Evolutionary conservation across 1,140 invertebrate species (phyloP).

Genomic region (Eumeta japonica): DNA sequence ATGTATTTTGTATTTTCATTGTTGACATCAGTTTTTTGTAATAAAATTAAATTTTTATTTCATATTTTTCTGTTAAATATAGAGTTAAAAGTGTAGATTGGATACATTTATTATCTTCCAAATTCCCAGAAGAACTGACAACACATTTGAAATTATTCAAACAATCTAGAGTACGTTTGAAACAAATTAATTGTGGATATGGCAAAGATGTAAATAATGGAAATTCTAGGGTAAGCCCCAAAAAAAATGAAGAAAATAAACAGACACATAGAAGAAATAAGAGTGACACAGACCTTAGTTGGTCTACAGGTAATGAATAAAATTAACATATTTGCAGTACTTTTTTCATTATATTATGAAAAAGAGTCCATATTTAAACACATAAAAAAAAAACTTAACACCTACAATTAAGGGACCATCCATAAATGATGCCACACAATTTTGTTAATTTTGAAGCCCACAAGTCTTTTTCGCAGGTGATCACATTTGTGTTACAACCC

Average conservation of each 20-base stretch:
- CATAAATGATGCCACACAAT: too few relatives aligned
- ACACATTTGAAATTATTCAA: slow-evolving; percentile 83
- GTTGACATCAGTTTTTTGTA: slow-evolving; percentile 3
- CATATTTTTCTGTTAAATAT: slow-evolving; percentile 16
- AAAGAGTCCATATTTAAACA: too few relatives aligned
- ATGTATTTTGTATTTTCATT: neutral
- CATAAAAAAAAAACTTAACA: too few relatives aligned
- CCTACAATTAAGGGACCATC: too few relatives aligned
- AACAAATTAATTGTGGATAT: slow-evolving; percentile 39
- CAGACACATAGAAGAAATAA: slow-evolving; percentile 64
- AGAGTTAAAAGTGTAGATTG: slow-evolving; percentile 88
- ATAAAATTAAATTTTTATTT: slow-evolving; percentile 10
- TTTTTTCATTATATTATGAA: too few relatives aligned
- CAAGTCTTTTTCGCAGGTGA: too few relatives aligned
- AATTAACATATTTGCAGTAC: too few relatives aligned
- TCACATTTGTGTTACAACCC: too few relatives aligned
- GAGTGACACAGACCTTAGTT: slow-evolving; percentile 69
- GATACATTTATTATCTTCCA: slow-evolving; percentile 82
- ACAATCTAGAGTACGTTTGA: slow-evolving; percentile 63
- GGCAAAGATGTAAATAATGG: slow-evolving; percentile 54
- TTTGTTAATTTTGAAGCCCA: too few relatives aligned
- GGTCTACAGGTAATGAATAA: slow-evolving; percentile 60
- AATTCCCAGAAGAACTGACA: slow-evolving; percentile 86
- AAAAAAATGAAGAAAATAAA: slow-evolving; percentile 49
- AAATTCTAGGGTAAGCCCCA: slow-evolving; percentile 49